These are phyloP conservation scores for Rhingia campestris DNA, from an alignment of 2,888 invertebrate species.

Conservation along the genomic window DNA sequence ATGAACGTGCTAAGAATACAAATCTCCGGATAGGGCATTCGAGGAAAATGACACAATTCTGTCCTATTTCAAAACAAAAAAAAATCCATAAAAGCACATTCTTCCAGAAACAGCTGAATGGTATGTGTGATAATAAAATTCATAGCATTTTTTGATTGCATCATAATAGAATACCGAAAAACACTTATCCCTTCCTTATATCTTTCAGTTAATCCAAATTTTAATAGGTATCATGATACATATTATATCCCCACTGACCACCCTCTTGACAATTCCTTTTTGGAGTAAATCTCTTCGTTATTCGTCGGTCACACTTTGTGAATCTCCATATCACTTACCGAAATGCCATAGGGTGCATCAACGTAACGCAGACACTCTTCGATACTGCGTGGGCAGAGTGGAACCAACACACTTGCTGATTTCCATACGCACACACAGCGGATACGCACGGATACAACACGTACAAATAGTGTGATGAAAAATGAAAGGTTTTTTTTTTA, in stretches of 20 bases:
- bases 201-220: conserved; percentile 58
- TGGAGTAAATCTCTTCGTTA: conserved; percentile 36
- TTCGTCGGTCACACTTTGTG: conserved; percentile 60
- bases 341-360: conserved; percentile 53
- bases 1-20: too few species aligned
- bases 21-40: too few species aligned
- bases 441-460: conserved; percentile 54
- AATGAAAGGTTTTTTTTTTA: conserved; percentile 53
- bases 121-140: too few species aligned
- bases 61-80: too few species aligned
- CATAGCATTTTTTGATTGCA: conserved; percentile 21
- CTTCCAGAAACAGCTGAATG: too few species aligned
- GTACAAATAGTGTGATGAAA: conserved; percentile 53
- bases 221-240: conserved; percentile 40
- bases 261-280: conserved; percentile 28
- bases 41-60: too few species aligned
- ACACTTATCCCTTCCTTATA: conserved; percentile 49
- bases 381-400: conserved; percentile 44
- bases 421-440: conserved; percentile 19
- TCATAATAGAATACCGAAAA: conserved; percentile 8
- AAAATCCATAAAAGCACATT: too few species aligned
- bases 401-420: conserved; percentile 7
- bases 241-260: conserved; percentile 23
- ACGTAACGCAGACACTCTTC: conserved; percentile 15
- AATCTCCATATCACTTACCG: conserved; percentile 34